A percentile compares a stretch with the other conserved stretches of the same genome.
These are phyloP conservation scores for Phrynosoma platyrhinos DNA, from an alignment of 2,113 vertebrate genomes.

Conservation along the genomic window DNA sequence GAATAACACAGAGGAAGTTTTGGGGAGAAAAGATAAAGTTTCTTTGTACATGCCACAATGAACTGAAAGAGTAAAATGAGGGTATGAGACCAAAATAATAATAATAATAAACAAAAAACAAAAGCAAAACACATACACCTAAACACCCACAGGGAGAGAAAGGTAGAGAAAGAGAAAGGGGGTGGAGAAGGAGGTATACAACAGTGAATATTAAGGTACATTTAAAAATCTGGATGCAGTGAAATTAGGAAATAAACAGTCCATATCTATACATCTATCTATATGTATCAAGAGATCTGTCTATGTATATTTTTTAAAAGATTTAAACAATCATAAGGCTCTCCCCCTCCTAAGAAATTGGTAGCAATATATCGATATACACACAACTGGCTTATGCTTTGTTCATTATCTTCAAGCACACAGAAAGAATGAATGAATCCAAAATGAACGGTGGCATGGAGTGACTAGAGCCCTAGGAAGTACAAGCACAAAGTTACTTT, in stretches of 20 bases:
- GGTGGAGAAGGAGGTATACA: neutral
- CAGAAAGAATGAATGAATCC: slow-evolving; percentile 18
- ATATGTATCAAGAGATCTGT: too few species aligned
- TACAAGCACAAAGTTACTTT: slow-evolving; percentile 26
- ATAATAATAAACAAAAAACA: too few species aligned
- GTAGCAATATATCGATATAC: neutral
- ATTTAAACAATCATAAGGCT: neutral
- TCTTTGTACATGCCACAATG: neutral
- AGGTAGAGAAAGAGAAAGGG: too few species aligned
- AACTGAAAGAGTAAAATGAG: neutral
- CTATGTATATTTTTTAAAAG: neutral
- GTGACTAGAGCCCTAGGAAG: slow-evolving; percentile 14
- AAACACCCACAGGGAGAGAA: too few species aligned
- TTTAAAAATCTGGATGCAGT: neutral
- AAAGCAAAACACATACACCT: too few species aligned
- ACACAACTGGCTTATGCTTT: slow-evolving; percentile 10
- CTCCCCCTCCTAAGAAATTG: neutral
- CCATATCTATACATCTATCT: too few species aligned
- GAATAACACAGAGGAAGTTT: neutral
- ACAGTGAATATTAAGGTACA: neutral
- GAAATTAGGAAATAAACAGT: neutral
- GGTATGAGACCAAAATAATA: too few species aligned
- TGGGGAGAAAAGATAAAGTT: neutral
- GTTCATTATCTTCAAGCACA: slow-evolving; percentile 25
- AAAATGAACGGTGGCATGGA: slow-evolving; percentile 3